A percentile compares a stretch with the other conserved stretches of the same genome.
Evolutionary conservation across 2,797 vertebrate genomes (phyloP).

Genomic region (Petrocephalus sullivani): DNA sequence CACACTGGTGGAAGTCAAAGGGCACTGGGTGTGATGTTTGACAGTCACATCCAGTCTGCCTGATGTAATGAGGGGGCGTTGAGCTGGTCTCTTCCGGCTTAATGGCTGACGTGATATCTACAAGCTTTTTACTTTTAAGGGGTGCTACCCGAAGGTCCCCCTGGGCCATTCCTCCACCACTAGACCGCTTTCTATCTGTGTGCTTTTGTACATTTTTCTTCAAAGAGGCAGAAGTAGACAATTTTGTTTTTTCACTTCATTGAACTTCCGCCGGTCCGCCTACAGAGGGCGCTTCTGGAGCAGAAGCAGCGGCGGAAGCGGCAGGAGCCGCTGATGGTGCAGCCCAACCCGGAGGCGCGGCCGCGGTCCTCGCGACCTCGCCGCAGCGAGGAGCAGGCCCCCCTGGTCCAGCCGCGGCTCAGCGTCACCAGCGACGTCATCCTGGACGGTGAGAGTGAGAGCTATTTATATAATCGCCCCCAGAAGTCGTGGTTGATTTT

Average conservation of each 20-base stretch:
- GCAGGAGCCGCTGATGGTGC: conserved; percentile 86
- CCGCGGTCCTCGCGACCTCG: conserved; percentile 64
- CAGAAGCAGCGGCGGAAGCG: conserved; percentile 88
- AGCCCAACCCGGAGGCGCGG: conserved; percentile 82
- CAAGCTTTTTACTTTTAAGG: neutral
- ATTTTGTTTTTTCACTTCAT: neutral
- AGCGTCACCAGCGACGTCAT: conserved; percentile 55
- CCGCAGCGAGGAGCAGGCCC: conserved; percentile 75
- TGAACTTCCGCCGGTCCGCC: neutral
- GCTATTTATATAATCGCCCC: neutral
- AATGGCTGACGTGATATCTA: neutral
- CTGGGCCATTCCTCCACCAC: too few relatives aligned
- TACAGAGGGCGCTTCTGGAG: conserved; percentile 81
- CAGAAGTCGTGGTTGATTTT: neutral
- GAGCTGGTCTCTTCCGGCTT: neutral
- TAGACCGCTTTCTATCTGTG: too few relatives aligned
- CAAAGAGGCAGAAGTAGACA: too few relatives aligned
- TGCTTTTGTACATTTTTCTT: too few relatives aligned
- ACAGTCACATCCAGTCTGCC: neutral
- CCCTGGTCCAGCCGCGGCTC: conserved; percentile 69
- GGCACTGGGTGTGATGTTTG: neutral
- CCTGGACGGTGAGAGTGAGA: conserved; percentile 66
- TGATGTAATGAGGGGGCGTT: neutral
- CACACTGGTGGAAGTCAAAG: neutral
- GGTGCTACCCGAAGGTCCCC: neutral